These are phyloP conservation scores for Oreocharis arfaki DNA, from an alignment of 2,113 vertebrate genomes.

Conservation along the genomic window DNA sequence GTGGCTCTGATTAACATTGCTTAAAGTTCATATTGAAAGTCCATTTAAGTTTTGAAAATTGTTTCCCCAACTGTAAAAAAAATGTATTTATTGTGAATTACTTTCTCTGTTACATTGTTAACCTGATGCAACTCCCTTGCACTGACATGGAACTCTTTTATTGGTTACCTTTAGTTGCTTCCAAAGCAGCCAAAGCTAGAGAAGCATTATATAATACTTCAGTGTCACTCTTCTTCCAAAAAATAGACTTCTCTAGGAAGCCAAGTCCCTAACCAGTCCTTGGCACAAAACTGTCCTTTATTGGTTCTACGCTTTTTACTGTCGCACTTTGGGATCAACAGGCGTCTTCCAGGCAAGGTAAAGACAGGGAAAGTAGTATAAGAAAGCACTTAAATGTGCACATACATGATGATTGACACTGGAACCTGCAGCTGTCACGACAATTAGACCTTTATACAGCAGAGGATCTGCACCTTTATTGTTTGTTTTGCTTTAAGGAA, in stretches of 20 bases:
- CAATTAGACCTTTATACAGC: background rate
- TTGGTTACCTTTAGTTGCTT: background rate
- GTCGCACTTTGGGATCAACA: fast-evolving
- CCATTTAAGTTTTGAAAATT: background rate
- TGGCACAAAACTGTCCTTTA: background rate
- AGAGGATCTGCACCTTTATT: background rate
- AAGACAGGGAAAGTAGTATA: background rate
- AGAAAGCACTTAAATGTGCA: background rate
- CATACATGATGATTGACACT: background rate
- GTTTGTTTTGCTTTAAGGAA: background rate
- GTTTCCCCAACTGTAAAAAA: background rate
- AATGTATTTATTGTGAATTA: background rate
- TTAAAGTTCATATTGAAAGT: background rate
- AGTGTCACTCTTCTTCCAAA: background rate
- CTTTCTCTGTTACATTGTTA: background rate
- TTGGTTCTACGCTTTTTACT: background rate
- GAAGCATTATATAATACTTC: fast-evolving
- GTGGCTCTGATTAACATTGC: background rate
- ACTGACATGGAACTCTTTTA: fast-evolving
- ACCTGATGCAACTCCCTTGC: background rate
- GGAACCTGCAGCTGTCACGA: background rate
- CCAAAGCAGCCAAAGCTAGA: background rate
- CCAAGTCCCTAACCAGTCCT: background rate
- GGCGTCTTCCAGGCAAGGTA: background rate
- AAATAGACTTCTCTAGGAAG: background rate